Evolutionary conservation across 92 coral and sea anemone genomes (phyloP), one percentile per base, ranked within the genome.

Genomic region (Paragorgia papillata): DNA sequence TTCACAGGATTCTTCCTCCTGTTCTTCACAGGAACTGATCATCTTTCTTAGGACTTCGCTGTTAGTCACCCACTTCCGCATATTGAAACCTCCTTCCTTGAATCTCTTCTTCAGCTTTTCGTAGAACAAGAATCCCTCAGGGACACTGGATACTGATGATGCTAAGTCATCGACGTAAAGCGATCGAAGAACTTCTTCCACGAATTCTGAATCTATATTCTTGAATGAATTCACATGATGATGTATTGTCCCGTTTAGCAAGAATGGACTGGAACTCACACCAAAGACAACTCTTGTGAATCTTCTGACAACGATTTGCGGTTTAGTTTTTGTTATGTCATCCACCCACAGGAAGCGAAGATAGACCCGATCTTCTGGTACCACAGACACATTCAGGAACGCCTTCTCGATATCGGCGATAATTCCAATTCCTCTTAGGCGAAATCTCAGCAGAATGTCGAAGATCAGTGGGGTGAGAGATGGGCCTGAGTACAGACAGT

Each of bases 311-410:
- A 39, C 58, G 21, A 74, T 74, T n/a, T 58, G 66, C 21, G 80
- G 66, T 15, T 53, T 26, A 22, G 48, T 46, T 51, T 44, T 74
- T 27, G 29, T 39, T 44, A 57, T 43, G 18, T 76, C 71, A 20
- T 74, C 55, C 2, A 57, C 24, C 68, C 80, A 74, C 13, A 74
- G 55, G 55, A 74, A 74, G 26, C 59, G 79, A 1, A 70, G 84
- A 31, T 61, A 77, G 55, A 68, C 69, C 21, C 88, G 80, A 56
- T 69, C 76, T 61, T 77, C 87, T 8, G 79, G 79, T 17, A 56
- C 32, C 17, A 76, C 64, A 9, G 83, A 54, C n/a, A 78, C 59
- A 29, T 78, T 83, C 49, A 83, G 55, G 69, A 83, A n/a, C n/a
- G n/a, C n/a, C n/a, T n/a, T n/a, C n/a, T n/a, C n/a, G n/a, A n/a